Evolutionary conservation across 2,113 vertebrate species (phyloP).

Genomic region (Craseonycteris thonglongyai): DNA sequence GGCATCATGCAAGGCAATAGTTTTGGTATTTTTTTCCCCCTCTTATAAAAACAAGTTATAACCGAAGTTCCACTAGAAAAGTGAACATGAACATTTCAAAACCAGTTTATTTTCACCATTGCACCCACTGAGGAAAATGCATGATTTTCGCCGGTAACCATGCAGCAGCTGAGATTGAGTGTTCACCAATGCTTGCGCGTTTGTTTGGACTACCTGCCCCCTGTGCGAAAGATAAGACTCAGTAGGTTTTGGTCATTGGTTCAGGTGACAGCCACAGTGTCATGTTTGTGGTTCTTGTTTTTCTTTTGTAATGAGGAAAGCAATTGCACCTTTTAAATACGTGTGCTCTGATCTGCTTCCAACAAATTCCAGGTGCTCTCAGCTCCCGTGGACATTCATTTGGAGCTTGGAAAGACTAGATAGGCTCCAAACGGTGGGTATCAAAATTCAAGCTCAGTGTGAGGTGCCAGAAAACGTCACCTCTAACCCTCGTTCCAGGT

Average conservation of each 20-base stretch:
- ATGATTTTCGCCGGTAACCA: conserved; percentile 51
- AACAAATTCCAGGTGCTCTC: conserved; percentile 41
- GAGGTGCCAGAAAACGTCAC: conserved; percentile 65
- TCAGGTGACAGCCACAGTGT: conserved; percentile 67
- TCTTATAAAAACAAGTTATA: conserved; percentile 68
- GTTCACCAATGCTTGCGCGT: conserved; percentile 39
- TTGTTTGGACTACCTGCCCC: conserved; percentile 13
- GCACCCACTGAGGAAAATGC: conserved; percentile 59
- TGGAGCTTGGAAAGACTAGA: conserved; percentile 72
- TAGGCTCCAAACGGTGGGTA: conserved; percentile 47
- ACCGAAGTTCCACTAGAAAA: conserved; percentile 71
- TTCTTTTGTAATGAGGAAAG: conserved; percentile 68
- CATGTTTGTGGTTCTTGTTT: background rate
- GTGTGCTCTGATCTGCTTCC: conserved; percentile 67
- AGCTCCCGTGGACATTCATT: conserved; percentile 61
- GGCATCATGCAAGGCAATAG: conserved; percentile 79
- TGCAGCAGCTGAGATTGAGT: background rate
- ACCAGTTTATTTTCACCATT: conserved; percentile 59
- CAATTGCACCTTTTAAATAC: conserved; percentile 68
- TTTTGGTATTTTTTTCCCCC: conserved; percentile 72
- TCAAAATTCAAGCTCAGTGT: conserved; percentile 64
- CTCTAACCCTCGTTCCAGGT: conserved; percentile 52
- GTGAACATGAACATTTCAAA: conserved; percentile 66
- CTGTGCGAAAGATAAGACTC: conserved; percentile 22
- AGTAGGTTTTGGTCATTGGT: conserved; percentile 36